Percentiles rank a stretch among this genome's conserved stretches.
Conservation (phyloP, 2,113 vertebrate genomes). For the Vulpes lagopus region DNA sequence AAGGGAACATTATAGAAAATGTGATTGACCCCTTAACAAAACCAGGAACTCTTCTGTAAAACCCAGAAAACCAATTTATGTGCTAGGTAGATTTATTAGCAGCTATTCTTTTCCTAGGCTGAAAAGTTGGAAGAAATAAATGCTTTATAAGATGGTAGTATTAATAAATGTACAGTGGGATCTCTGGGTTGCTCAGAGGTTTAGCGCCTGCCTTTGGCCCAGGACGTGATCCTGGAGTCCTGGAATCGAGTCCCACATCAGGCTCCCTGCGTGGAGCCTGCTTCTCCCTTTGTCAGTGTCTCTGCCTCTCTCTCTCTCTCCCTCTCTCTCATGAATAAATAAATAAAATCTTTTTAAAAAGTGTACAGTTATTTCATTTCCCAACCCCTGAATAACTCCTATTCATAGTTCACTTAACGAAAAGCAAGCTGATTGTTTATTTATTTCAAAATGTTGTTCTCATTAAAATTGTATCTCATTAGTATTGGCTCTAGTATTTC, state of each 20-base stretch:
- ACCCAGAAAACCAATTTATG: neutral
- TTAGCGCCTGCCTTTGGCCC: no score
- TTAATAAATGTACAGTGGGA: neutral
- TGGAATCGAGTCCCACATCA: no score
- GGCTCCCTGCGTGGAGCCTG: no score
- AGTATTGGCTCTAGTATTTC: neutral
- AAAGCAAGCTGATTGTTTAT: neutral
- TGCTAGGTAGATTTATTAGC: neutral
- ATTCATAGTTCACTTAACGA: neutral
- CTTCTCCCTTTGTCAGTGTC: no score
- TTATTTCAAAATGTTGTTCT: slow-evolving; percentile 19
- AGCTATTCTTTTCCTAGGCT: slow-evolving; percentile 1
- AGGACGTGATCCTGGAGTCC: no score
- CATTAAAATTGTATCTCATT: neutral
- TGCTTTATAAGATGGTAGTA: neutral
- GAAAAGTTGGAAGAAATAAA: neutral
- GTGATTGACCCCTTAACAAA: neutral
- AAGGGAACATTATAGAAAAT: neutral
- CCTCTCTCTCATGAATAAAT: no score
- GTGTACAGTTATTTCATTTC: neutral
- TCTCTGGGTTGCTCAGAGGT: no score
- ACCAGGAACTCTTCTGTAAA: neutral
- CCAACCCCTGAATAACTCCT: neutral
- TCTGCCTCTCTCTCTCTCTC: no score
- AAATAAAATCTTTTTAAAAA: neutral